These are phyloP conservation scores for Eilema griseolum DNA, from an alignment of 2,888 invertebrate species.

Conservation along the genomic window DNA sequence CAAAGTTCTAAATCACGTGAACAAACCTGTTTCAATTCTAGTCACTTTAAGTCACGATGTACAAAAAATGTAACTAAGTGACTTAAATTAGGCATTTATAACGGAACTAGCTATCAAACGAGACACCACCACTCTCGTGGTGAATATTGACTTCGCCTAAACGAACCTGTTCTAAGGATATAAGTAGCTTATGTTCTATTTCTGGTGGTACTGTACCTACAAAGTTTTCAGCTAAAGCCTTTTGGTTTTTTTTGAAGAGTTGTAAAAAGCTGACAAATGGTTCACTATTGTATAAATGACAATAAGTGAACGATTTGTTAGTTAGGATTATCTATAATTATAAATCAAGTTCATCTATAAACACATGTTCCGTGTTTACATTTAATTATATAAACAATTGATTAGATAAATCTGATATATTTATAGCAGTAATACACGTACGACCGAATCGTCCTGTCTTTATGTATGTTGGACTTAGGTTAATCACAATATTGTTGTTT, in stretches of 20 bases:
- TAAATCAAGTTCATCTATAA: neutral
- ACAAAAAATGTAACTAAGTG: neutral
- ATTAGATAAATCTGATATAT: slow-evolving; percentile 5
- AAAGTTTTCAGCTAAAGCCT: too few species aligned
- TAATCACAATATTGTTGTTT: neutral
- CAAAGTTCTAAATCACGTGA: neutral
- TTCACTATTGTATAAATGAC: too few species aligned
- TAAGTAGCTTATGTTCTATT: neutral
- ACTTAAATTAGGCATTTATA: neutral
- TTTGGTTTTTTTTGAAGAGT: too few species aligned
- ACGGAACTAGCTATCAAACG: neutral
- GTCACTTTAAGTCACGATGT: neutral
- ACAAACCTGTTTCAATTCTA: neutral
- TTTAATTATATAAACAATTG: neutral
- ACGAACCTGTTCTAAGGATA: neutral
- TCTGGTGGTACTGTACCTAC: too few species aligned
- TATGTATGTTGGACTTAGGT: neutral
- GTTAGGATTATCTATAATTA: neutral
- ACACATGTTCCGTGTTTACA: neutral
- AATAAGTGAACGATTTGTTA: too few species aligned
- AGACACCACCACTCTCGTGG: neutral
- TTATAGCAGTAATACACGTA: neutral
- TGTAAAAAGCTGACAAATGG: too few species aligned
- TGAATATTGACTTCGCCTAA: neutral
- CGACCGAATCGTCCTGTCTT: neutral